Conservation (phyloP, 2,113 vertebrate genomes). For the Pollachius pollachius region DNA sequence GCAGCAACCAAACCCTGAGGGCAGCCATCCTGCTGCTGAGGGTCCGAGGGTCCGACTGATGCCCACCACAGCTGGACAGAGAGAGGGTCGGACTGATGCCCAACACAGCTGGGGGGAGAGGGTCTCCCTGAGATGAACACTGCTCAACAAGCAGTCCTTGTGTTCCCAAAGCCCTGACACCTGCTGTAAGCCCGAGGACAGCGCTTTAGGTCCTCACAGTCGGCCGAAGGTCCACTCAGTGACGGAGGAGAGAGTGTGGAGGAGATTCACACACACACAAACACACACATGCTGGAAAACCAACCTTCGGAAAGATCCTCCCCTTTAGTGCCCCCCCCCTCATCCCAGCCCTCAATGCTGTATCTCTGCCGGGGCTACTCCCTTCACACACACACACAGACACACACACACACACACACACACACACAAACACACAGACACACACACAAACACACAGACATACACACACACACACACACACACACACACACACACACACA, state of each 20-base stretch:
- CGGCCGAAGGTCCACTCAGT: slow-evolving; percentile 5
- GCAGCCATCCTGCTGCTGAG: slow-evolving; percentile 23
- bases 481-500: neutral
- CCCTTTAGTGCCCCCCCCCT: slow-evolving; percentile 18
- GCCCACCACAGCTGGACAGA: too few species aligned
- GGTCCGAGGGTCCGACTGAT: too few species aligned
- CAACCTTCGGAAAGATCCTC: slow-evolving; percentile 33
- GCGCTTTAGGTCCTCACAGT: slow-evolving; percentile 25
- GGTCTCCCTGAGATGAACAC: slow-evolving; percentile 6
- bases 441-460: too few species aligned
- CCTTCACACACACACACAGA: slow-evolving; percentile 7
- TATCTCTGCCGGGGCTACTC: slow-evolving; percentile 12
- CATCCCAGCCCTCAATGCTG: neutral
- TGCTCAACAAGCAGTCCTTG: neutral
- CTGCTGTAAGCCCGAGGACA: slow-evolving; percentile 28
- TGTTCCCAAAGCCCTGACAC: neutral
- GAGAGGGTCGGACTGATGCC: too few species aligned
- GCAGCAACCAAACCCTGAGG: slow-evolving; percentile 39
- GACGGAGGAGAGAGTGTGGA: slow-evolving; percentile 32
- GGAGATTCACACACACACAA: slow-evolving; percentile 27
- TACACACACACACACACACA: too few species aligned
- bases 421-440: too few species aligned
- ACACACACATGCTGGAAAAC: slow-evolving; percentile 10
- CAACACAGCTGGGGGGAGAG: neutral
- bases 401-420: neutral